These are phyloP conservation scores for Tachysurus vachellii DNA, from an alignment of 2,113 vertebrate species.

Conservation along the genomic window DNA sequence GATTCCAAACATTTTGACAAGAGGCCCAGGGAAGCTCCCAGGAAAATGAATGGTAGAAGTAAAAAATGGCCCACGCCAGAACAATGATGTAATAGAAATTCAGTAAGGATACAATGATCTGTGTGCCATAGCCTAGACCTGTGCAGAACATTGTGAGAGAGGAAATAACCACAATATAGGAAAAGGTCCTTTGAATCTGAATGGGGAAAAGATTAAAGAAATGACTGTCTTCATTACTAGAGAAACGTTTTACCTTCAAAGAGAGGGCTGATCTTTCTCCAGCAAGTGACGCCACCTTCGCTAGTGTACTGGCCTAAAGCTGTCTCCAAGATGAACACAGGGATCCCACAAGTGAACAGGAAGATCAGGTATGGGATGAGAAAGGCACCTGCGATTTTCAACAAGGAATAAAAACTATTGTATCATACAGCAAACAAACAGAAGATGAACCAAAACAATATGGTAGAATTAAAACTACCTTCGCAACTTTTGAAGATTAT, in stretches of 20 bases:
- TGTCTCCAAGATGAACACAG: slow-evolving; percentile 87
- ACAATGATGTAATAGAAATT: slow-evolving; percentile 92
- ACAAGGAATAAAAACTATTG: background rate
- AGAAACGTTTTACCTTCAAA: slow-evolving; percentile 77
- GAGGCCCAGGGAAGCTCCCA: slow-evolving; percentile 84
- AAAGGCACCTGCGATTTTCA: slow-evolving; percentile 81
- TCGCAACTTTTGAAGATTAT: background rate
- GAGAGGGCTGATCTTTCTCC: slow-evolving; percentile 89
- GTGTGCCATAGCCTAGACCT: slow-evolving; percentile 88
- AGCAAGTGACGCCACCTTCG: slow-evolving; percentile 86
- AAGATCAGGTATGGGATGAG: slow-evolving; percentile 96
- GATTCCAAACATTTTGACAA: slow-evolving; percentile 89
- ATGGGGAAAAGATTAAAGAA: background rate
- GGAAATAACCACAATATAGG: background rate
- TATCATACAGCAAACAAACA: background rate
- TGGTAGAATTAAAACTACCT: background rate
- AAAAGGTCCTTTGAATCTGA: background rate
- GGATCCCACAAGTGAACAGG: slow-evolving; percentile 91
- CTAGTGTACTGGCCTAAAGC: slow-evolving; percentile 91
- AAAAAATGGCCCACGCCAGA: slow-evolving; percentile 92
- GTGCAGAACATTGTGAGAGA: slow-evolving; percentile 50
- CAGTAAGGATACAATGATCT: slow-evolving; percentile 82
- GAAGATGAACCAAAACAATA: background rate
- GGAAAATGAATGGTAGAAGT: slow-evolving; percentile 87
- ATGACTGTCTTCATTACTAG: background rate